A percentile compares a stretch with the other conserved stretches of the same genome.
Conservation (phyloP, 2,113 vertebrate genomes). For the Stegostoma tigrinum region DNA sequence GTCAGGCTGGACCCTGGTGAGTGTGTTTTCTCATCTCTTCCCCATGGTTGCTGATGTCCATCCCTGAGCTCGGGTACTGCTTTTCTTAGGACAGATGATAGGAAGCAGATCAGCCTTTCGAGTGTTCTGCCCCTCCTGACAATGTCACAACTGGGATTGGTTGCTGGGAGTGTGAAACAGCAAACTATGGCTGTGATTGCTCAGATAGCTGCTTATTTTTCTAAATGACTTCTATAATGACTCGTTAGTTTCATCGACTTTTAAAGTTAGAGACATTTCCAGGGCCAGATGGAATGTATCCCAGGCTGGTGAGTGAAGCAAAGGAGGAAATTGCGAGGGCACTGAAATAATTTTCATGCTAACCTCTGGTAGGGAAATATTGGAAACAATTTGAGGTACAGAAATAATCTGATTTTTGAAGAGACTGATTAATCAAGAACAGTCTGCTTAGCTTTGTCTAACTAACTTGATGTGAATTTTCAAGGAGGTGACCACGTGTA, state of each 20-base stretch:
- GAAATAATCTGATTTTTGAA: no score
- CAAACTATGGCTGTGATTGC: background rate
- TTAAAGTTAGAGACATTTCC: no score
- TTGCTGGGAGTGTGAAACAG: background rate
- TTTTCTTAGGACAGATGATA: background rate
- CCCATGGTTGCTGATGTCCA: background rate
- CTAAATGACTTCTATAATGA: background rate
- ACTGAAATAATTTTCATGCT: no score
- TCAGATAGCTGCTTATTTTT: background rate
- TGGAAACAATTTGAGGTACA: no score
- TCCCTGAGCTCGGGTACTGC: background rate
- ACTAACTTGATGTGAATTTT: no score
- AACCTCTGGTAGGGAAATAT: no score
- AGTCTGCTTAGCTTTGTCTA: no score
- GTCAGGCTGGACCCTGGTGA: conserved; percentile 79
- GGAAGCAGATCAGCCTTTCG: background rate
- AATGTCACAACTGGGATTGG: background rate
- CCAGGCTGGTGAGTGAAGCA: no score
- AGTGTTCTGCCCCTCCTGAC: background rate
- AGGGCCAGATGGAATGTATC: no score
- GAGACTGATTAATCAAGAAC: no score
- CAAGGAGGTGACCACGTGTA: no score
- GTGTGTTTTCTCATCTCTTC: background rate
- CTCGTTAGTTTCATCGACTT: background rate
- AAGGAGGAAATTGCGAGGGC: no score